Evolutionary conservation across 2,113 vertebrate genomes (phyloP).

Genomic region (Symphodus melops): DNA sequence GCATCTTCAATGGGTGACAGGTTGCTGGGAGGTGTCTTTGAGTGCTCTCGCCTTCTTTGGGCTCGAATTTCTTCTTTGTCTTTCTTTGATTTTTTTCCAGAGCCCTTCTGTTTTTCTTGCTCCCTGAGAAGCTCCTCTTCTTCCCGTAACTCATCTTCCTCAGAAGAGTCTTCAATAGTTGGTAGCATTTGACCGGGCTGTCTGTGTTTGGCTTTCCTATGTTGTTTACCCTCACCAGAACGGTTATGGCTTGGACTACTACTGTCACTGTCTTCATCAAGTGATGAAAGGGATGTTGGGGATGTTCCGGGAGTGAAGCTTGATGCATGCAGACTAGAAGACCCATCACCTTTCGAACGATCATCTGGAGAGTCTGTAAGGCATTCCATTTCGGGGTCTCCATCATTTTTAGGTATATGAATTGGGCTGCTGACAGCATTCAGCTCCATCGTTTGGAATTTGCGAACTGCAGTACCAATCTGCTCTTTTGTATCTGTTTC

Average conservation of each 20-base stretch:
- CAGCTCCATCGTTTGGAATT: conserved; percentile 87
- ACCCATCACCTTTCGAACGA: conserved; percentile 94
- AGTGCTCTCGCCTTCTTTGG: conserved; percentile 92
- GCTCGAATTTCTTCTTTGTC: conserved; percentile 96
- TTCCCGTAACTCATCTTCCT: conserved; percentile 96
- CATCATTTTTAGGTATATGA: conserved; percentile 80
- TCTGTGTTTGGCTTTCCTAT: conserved; percentile 95
- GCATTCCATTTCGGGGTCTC: conserved; percentile 95
- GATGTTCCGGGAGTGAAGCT: conserved; percentile 98
- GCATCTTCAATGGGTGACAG: conserved; percentile 98
- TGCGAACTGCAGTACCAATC: conserved; percentile 73
- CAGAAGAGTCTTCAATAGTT: conserved; percentile 98
- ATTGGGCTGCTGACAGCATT: conserved; percentile 86
- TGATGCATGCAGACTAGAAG: conserved; percentile 96
- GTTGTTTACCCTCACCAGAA: conserved; percentile 92
- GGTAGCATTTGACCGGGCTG: conserved; percentile 93
- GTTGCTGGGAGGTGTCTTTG: conserved; percentile 95
- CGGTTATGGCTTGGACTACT: conserved; percentile 94
- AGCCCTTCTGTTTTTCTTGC: conserved; percentile 94
- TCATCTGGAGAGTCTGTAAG: conserved; percentile 98
- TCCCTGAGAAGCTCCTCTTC: conserved; percentile 95
- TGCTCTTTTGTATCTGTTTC: conserved; percentile 78
- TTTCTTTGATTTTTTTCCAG: conserved; percentile 96
- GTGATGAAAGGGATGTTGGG: conserved; percentile 95
- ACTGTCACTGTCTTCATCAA: conserved; percentile 98